These are phyloP conservation scores for Bombus consobrinus DNA, from an alignment of 1,140 invertebrate genomes.

Conservation along the genomic window DNA sequence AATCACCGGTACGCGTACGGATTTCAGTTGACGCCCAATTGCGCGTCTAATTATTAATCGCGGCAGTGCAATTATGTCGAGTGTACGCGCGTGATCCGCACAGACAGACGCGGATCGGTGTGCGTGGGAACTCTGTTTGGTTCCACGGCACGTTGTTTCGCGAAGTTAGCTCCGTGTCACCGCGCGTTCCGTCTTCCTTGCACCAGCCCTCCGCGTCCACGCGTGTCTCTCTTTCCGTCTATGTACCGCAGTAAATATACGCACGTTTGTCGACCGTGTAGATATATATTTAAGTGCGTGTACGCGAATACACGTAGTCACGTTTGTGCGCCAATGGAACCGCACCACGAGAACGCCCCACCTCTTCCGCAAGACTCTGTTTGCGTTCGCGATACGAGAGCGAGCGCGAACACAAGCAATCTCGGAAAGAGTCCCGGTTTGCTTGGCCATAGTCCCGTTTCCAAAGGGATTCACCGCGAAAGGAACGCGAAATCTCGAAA, in stretches of 20 bases:
- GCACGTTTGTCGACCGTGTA: background rate
- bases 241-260: constrained; percentile 59
- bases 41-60: constrained; percentile 81
- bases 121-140: constrained; percentile 69
- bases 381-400: constrained; percentile 14
- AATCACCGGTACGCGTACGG: constrained; percentile 69
- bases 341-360: background rate
- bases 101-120: background rate
- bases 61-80: constrained; percentile 77
- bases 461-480: background rate
- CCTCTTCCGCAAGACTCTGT: background rate
- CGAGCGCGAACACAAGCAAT: background rate
- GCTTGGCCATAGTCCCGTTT: too few species aligned
- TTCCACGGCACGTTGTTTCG: constrained; percentile 66
- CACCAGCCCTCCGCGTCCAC: background rate
- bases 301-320: background rate
- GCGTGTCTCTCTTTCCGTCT: constrained; percentile 37
- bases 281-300: constrained; percentile 29
- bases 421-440: background rate
- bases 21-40: constrained; percentile 75
- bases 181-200: background rate
- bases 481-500: background rate
- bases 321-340: background rate
- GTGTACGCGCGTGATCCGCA: constrained; percentile 64
- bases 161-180: constrained; percentile 57